Percentiles rank a stretch among this genome's conserved stretches.
Evolutionary conservation across 2,113 vertebrate genomes (phyloP).

Genomic region (Anolis sagrei): DNA sequence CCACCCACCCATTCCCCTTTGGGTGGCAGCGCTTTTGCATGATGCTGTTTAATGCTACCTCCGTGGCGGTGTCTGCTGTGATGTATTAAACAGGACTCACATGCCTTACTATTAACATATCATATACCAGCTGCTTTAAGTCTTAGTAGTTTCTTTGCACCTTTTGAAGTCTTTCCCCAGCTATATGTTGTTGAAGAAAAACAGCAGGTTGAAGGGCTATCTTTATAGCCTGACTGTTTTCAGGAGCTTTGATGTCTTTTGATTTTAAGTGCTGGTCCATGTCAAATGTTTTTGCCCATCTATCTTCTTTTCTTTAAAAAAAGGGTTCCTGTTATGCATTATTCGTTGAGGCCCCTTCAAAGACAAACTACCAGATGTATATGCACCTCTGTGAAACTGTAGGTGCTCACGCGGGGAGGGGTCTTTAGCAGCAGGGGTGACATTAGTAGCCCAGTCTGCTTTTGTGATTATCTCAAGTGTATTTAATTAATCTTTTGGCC

Average conservation of each 20-base stretch:
- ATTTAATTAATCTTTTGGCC: slow-evolving; percentile 22
- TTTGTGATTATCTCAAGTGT: slow-evolving; percentile 21
- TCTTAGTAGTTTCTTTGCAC: background rate
- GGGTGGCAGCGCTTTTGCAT: slow-evolving; percentile 42
- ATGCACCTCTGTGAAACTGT: background rate
- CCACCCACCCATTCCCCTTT: background rate
- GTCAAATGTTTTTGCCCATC: background rate
- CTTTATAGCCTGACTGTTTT: slow-evolving; percentile 26
- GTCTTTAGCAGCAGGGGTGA: slow-evolving; percentile 6
- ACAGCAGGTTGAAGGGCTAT: background rate
- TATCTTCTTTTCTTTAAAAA: background rate
- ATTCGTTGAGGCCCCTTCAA: background rate
- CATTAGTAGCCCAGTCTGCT: background rate
- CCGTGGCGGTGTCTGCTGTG: background rate
- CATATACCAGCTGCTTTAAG: accelerated
- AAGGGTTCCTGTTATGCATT: background rate
- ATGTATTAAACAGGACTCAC: background rate
- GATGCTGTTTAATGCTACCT: slow-evolving; percentile 14
- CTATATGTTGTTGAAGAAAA: background rate
- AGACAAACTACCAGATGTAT: background rate
- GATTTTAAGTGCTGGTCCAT: background rate
- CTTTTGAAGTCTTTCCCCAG: background rate
- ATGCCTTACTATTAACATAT: accelerated
- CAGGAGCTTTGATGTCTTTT: slow-evolving; percentile 3
- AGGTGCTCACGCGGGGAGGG: background rate